phyloP scores from a whole-genome alignment of 2,888 invertebrate genomes.

The Lycaena phlaeas region DNA sequence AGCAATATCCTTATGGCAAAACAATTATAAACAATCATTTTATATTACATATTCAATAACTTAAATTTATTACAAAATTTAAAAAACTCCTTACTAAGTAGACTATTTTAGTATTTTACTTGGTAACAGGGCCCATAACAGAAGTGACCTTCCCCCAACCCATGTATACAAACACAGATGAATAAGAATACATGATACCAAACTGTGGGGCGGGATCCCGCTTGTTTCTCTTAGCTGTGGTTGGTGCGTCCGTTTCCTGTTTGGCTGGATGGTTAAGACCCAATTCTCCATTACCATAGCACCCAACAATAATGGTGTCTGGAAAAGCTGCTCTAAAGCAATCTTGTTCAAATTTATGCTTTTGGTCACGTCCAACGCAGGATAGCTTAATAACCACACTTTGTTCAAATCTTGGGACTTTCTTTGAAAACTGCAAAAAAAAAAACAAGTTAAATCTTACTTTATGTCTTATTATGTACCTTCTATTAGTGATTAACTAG shows the following conservation, averaged over 20 bases:
- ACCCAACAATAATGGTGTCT: conserved; percentile 45
- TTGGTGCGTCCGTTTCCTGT: conserved; percentile 16
- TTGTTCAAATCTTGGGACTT: conserved; percentile 50
- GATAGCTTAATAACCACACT: conserved; percentile 55
- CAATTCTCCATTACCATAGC: conserved; percentile 61
- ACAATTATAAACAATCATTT: no score
- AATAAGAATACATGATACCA: conserved; percentile 53
- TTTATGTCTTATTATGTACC: no score
- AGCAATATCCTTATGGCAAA: no score
- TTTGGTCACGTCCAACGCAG: conserved; percentile 54
- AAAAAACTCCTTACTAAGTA: no score
- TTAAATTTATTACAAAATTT: no score
- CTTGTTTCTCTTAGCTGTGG: conserved; percentile 28
- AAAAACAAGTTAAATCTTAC: not conserved
- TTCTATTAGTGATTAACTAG: no score
- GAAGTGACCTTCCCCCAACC: conserved; percentile 53
- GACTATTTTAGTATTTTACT: no score
- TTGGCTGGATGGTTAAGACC: conserved; percentile 45
- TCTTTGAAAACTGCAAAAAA: conserved; percentile 46
- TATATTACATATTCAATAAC: no score
- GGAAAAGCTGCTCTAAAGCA: conserved; percentile 52
- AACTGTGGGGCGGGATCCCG: conserved; percentile 30
- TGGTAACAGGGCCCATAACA: conserved; percentile 10
- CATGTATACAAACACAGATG: conserved; percentile 57
- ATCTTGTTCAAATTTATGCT: conserved; percentile 48